Evolutionary conservation across 2,113 vertebrate species (phyloP).

Genomic region (Alectura lathami): DNA sequence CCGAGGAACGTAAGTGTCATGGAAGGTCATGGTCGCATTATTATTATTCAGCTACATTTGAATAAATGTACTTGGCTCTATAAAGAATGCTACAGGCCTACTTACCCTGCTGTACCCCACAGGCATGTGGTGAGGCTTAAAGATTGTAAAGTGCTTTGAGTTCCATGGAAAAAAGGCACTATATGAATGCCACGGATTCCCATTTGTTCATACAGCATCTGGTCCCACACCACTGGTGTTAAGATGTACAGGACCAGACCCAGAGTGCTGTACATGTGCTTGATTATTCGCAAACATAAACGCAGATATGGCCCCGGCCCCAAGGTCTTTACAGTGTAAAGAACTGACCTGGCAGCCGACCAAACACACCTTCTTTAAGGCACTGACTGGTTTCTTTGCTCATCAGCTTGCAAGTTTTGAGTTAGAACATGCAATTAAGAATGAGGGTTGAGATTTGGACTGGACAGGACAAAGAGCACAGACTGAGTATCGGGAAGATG

Average conservation of each 20-base stretch:
- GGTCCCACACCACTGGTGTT: conserved; percentile 25
- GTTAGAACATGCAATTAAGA: not conserved
- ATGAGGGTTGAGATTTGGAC: not conserved
- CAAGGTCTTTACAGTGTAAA: not conserved
- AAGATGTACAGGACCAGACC: conserved; percentile 13
- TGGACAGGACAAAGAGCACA: not conserved
- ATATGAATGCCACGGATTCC: conserved; percentile 63
- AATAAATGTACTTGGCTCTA: conserved; percentile 74
- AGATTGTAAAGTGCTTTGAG: conserved; percentile 69
- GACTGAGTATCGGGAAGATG: not conserved
- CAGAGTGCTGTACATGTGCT: not conserved
- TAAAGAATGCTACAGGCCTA: conserved; percentile 68
- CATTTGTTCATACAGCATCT: conserved; percentile 66
- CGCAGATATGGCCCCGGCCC: not conserved
- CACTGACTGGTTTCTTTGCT: not conserved
- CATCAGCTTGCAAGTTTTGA: not conserved
- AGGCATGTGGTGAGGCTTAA: conserved; percentile 70
- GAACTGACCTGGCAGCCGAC: conserved; percentile 24
- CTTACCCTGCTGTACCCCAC: conserved; percentile 69
- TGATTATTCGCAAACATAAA: conserved; percentile 1
- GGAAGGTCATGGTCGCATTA: conserved; percentile 70
- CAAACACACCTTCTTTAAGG: conserved; percentile 39
- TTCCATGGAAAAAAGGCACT: conserved; percentile 47
- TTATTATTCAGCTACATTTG: conserved; percentile 76
- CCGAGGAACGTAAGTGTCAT: conserved; percentile 74